Evolutionary conservation across 2,113 vertebrate species (phyloP).

Genomic region (Cisticola juncidis): DNA sequence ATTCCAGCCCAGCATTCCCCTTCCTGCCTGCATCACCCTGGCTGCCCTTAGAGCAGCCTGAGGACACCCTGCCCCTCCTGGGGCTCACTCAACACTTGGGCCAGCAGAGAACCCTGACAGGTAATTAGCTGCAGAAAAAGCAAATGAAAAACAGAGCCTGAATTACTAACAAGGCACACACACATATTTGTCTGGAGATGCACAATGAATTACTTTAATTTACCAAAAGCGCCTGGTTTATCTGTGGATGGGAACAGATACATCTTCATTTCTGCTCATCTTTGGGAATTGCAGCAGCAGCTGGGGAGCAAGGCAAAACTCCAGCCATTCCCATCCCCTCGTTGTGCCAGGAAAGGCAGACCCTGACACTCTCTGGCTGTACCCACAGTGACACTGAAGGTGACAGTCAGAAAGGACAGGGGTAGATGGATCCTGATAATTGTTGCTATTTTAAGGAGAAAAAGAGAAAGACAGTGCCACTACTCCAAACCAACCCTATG

Average conservation of each 20-base stretch:
- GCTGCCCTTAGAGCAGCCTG: background rate
- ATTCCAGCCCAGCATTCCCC: background rate
- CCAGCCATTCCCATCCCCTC: background rate
- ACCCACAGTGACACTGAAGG: background rate
- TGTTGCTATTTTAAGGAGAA: background rate
- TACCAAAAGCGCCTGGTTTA: slow-evolving; percentile 22
- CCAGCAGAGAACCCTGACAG: slow-evolving; percentile 25
- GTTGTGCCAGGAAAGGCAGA: accelerated
- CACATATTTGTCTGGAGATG: slow-evolving; percentile 47
- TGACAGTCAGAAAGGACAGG: background rate
- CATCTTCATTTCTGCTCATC: slow-evolving; percentile 11
- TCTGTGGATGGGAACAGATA: background rate
- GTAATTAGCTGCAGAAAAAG: slow-evolving; percentile 49
- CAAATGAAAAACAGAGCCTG: slow-evolving; percentile 56
- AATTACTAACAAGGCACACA: slow-evolving; percentile 32
- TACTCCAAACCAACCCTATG: background rate
- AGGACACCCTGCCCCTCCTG: background rate
- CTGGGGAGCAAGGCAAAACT: background rate
- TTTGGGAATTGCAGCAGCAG: background rate
- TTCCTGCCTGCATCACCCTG: accelerated
- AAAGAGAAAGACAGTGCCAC: background rate
- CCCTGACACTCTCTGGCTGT: accelerated
- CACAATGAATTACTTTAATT: slow-evolving; percentile 63
- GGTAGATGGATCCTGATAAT: background rate
- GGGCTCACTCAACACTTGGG: background rate